Percentiles rank a stretch among this genome's conserved stretches.
Evolutionary conservation across 2,888 invertebrate species (phyloP).

Genomic region (Acrocyrtus sp.): DNA sequence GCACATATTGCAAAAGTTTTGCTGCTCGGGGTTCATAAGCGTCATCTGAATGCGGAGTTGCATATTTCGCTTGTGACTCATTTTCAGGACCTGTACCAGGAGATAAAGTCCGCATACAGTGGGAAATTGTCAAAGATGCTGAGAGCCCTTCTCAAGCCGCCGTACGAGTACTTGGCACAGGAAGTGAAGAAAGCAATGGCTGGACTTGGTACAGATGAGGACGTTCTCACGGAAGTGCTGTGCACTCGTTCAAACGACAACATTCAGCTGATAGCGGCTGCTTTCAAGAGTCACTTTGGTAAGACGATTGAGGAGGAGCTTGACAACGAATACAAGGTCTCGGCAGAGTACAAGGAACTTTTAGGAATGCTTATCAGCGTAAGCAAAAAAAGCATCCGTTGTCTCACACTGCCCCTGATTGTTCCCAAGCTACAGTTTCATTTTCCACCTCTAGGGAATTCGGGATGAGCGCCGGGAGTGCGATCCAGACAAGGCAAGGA

Average conservation of each 20-base stretch:
- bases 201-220: conserved; percentile 79
- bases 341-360: conserved; percentile 56
- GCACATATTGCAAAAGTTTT: background rate
- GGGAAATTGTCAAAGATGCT: conserved; percentile 81
- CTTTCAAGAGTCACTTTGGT: conserved; percentile 69
- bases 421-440: background rate
- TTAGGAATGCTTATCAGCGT: conserved; percentile 54
- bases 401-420: background rate
- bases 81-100: conserved; percentile 73
- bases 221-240: conserved; percentile 78
- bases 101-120: conserved; percentile 77
- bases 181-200: conserved; percentile 79
- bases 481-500: conserved; percentile 75
- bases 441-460: conserved; percentile 65
- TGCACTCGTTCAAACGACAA: conserved; percentile 77
- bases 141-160: conserved; percentile 75
- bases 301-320: conserved; percentile 54
- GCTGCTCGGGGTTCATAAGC: no score
- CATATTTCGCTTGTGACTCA: no score
- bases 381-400: conserved; percentile 8
- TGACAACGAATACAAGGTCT: conserved; percentile 55
- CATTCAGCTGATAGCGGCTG: conserved; percentile 72
- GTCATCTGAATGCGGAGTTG: no score
- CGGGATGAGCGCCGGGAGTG: conserved; percentile 72
- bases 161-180: conserved; percentile 77